A percentile compares a stretch with the other conserved stretches of the same genome.
These are phyloP conservation scores for Andrena praecox DNA, from an alignment of 2,888 invertebrate genomes.

Conservation along the genomic window DNA sequence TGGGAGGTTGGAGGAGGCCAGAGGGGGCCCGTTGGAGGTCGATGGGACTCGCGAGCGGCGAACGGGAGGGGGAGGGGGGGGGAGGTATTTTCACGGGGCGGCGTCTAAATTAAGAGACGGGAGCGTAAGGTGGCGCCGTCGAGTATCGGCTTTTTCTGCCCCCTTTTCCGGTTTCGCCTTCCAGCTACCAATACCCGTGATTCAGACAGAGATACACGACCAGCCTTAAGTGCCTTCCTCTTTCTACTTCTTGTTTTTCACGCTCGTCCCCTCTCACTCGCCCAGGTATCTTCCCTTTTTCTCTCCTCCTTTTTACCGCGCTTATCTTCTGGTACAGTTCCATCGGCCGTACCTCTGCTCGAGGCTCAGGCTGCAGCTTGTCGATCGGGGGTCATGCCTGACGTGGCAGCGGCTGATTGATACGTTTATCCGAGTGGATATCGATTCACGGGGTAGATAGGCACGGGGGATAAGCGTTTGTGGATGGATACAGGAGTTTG, in stretches of 20 bases:
- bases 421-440: slow-evolving; percentile 48
- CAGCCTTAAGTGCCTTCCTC: slow-evolving; percentile 47
- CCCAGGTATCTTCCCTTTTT: slow-evolving; percentile 3
- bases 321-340: slow-evolving; percentile 20
- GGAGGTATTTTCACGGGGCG: slow-evolving; percentile 73
- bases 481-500: background rate
- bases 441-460: slow-evolving; percentile 51
- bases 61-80: slow-evolving; percentile 30
- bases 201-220: slow-evolving; percentile 35
- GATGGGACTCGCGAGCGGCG: background rate
- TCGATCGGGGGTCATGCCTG: slow-evolving; percentile 9
- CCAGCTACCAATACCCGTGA: slow-evolving; percentile 46
- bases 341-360: background rate
- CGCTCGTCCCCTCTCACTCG: background rate
- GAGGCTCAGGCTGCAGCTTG: slow-evolving; percentile 2
- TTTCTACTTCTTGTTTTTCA: slow-evolving; percentile 6
- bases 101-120: slow-evolving; percentile 71
- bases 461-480: slow-evolving; percentile 25
- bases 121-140: slow-evolving; percentile 67
- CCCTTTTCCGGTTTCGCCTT: slow-evolving; percentile 65
- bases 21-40: background rate
- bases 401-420: slow-evolving; percentile 31
- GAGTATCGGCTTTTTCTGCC: slow-evolving; percentile 56
- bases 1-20: slow-evolving; percentile 22
- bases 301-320: slow-evolving; percentile 8